Evolutionary conservation across 2,113 vertebrate species (phyloP).

Genomic region (Crotalus viridis): DNA sequence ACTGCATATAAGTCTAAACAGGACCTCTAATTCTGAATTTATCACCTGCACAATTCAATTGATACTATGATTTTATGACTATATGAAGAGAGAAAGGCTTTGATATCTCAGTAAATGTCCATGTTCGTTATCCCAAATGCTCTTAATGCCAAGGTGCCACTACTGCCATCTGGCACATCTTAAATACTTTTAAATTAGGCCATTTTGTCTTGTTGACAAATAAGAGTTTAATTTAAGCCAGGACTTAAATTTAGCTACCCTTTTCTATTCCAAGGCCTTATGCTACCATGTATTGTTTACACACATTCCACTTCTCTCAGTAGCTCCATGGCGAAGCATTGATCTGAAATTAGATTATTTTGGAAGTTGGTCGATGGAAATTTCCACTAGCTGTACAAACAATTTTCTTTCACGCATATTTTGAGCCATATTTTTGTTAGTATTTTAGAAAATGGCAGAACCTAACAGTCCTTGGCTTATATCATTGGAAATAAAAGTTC

Average conservation of each 20-base stretch:
- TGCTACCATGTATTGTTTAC: neutral
- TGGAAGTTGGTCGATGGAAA: neutral
- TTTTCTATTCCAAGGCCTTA: neutral
- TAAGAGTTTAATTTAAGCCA: neutral
- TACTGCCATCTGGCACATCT: neutral
- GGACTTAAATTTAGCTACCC: neutral
- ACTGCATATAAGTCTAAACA: neutral
- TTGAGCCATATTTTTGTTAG: neutral
- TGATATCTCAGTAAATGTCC: neutral
- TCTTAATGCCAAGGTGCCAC: neutral
- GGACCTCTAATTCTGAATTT: conserved; percentile 21
- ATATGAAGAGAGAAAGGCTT: neutral
- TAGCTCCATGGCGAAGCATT: too few species aligned
- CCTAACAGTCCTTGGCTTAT: neutral
- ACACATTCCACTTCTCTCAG: neutral
- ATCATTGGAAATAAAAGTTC: neutral
- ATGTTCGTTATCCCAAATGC: neutral
- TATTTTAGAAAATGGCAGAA: neutral
- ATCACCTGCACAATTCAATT: conserved; percentile 22
- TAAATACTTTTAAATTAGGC: neutral
- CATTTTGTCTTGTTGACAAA: neutral
- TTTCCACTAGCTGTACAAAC: neutral
- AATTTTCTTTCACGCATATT: neutral
- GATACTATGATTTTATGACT: neutral
- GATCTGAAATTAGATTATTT: neutral